Conservation (phyloP, 2,888 invertebrate species). For the Camptogramma bilineatum region DNA sequence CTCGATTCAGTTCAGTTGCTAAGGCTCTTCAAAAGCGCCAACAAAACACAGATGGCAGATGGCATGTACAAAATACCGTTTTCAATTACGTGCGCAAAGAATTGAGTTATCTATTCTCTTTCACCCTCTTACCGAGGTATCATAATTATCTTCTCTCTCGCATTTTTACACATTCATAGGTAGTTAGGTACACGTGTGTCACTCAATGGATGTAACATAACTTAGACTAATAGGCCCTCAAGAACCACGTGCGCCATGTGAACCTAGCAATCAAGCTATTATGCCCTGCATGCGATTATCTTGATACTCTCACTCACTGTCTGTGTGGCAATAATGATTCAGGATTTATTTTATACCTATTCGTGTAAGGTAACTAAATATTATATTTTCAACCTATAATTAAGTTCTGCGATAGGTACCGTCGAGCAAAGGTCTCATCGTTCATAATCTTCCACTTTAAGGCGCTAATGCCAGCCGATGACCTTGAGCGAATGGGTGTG, state of each 20-base stretch:
- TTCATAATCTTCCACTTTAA: constrained; percentile 9
- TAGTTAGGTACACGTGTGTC: no score
- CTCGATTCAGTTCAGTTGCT: no score
- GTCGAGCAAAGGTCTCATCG: neutral
- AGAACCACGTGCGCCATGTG: neutral
- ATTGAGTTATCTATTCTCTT: no score
- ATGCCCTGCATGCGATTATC: neutral
- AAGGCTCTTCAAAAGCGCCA: no score
- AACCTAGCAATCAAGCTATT: neutral
- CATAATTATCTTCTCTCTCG: no score
- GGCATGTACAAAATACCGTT: no score
- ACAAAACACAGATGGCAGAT: no score
- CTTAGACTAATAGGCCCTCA: neutral
- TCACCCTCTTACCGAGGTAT: no score
- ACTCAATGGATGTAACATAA: neutral
- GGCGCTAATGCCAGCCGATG: no score
- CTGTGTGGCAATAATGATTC: neutral
- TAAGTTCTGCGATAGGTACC: neutral
- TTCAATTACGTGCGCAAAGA: no score
- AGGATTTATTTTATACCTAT: neutral
- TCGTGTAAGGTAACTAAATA: neutral
- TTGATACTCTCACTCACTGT: neutral
- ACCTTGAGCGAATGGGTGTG: no score
- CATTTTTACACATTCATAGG: no score
- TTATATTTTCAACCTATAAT: neutral